phyloP scores from a whole-genome alignment of 53 echinoderm and acorn worm species.

The Actinopyga echinites region DNA sequence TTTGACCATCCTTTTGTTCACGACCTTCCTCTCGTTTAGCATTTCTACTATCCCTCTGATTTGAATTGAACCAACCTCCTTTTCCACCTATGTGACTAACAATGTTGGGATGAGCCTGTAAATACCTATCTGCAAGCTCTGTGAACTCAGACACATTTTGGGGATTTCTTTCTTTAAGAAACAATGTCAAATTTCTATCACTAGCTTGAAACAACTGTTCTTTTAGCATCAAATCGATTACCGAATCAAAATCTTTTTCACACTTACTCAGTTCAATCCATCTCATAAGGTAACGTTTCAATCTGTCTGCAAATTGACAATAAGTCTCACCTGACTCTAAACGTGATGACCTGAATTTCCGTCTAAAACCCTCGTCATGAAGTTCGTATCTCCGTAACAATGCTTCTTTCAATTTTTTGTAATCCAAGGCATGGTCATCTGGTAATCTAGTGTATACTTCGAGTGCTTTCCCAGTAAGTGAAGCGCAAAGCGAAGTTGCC shows the following conservation, averaged over 20 bases:
- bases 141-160: neutral
- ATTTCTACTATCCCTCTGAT: neutral
- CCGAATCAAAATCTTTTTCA: too few species aligned
- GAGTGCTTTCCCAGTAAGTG: slow-evolving; percentile 49
- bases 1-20: slow-evolving; percentile 5
- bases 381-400: slow-evolving; percentile 28
- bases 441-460: slow-evolving; percentile 37
- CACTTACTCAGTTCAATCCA: slow-evolving; percentile 16
- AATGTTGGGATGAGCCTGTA: neutral
- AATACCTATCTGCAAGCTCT: slow-evolving; percentile 38
- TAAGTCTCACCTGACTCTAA: slow-evolving; percentile 43
- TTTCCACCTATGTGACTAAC: neutral
- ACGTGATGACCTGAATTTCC: slow-evolving; percentile 29
- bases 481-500: slow-evolving; percentile 37
- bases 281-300: slow-evolving; percentile 31
- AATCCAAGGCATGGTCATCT: slow-evolving; percentile 33
- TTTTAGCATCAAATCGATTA: too few species aligned
- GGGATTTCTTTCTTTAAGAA: slow-evolving; percentile 31
- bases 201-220: neutral
- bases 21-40: slow-evolving; percentile 1
- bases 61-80: neutral
- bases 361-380: slow-evolving; percentile 37
- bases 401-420: slow-evolving; percentile 18
- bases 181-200: slow-evolving; percentile 8
- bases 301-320: slow-evolving; percentile 2